A percentile compares a stretch with the other conserved stretches of the same genome.
These are phyloP conservation scores for Rhinogobio ventralis DNA, from an alignment of 2,797 vertebrate species.

Conservation along the genomic window DNA sequence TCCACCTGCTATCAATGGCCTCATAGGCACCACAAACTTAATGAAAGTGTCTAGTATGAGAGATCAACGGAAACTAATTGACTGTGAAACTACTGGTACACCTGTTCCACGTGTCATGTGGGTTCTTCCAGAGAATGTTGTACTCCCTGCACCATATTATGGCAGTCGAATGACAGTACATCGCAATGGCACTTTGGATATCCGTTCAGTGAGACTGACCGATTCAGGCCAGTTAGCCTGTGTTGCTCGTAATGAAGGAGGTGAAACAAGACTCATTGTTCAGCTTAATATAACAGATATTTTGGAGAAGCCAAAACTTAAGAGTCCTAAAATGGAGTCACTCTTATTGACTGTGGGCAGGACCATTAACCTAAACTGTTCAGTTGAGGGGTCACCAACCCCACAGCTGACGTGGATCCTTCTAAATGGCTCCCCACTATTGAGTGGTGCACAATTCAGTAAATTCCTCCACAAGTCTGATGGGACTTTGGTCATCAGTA, in stretches of 20 bases:
- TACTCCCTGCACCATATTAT: constrained; percentile 87
- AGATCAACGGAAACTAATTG: constrained; percentile 79
- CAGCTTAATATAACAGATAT: constrained; percentile 81
- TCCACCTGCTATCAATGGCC: constrained; percentile 83
- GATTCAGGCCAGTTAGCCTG: constrained; percentile 85
- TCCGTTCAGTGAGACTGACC: constrained; percentile 74
- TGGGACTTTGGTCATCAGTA: constrained; percentile 85
- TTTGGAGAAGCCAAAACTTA: constrained; percentile 72
- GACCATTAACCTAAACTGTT: constrained; percentile 87
- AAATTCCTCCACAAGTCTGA: constrained; percentile 83
- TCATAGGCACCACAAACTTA: constrained; percentile 68
- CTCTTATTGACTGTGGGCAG: constrained; percentile 80
- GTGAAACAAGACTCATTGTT: constrained; percentile 84
- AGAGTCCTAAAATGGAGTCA: constrained; percentile 74
- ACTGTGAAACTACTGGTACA: constrained; percentile 84
- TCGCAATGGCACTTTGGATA: constrained; percentile 89
- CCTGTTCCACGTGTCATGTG: constrained; percentile 84
- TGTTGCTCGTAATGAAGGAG: constrained; percentile 88
- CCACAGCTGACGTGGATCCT: constrained; percentile 85
- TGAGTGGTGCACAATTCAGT: constrained; percentile 71
- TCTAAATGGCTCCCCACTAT: constrained; percentile 82
- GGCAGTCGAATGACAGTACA: constrained; percentile 87
- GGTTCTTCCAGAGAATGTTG: constrained; percentile 88
- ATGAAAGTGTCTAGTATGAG: constrained; percentile 74
- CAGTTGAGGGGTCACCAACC: constrained; percentile 72